A percentile compares a stretch with the other conserved stretches of the same genome.
Conservation (phyloP, 92 coral and sea anemone genomes). For the Parazoanthus atlanticus region DNA sequence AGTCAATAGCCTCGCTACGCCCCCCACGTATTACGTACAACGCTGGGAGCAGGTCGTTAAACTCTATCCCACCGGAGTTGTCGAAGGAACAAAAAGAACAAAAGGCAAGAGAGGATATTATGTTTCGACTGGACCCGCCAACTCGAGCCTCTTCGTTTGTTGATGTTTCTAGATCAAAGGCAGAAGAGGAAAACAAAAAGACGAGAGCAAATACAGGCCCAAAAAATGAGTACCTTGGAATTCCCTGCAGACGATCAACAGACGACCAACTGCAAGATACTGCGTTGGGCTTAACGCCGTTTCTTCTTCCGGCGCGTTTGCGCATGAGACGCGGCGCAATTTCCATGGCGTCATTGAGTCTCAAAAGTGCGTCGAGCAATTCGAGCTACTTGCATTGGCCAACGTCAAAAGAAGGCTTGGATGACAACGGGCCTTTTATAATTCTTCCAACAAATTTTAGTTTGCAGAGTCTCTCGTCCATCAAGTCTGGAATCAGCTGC, state of each 20-base stretch:
- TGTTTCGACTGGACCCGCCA: constrained; percentile 64
- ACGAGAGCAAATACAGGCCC: background rate
- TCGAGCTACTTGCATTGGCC: constrained; percentile 74
- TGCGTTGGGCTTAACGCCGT: background rate
- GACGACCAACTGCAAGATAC: constrained; percentile 38
- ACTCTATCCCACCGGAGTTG: constrained; percentile 63
- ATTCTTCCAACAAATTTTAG: constrained; percentile 70
- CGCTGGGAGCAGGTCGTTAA: constrained; percentile 64
- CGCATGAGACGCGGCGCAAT: constrained; percentile 94
- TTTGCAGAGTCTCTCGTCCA: constrained; percentile 45
- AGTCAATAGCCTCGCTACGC: constrained; percentile 54
- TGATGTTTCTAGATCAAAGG: constrained; percentile 51
- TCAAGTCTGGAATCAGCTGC: constrained; percentile 67
- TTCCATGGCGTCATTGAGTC: constrained; percentile 90
- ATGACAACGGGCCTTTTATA: constrained; percentile 74
- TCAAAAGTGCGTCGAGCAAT: constrained; percentile 82
- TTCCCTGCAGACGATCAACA: background rate
- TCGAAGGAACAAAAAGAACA: constrained; percentile 38
- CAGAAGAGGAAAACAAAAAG: constrained; percentile 7
- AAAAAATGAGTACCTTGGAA: background rate
- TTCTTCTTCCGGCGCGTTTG: constrained; percentile 43
- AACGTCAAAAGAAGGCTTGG: constrained; percentile 56
- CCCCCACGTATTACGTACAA: constrained; percentile 39
- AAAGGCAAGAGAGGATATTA: constrained; percentile 53
- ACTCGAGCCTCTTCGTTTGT: constrained; percentile 63